These are phyloP conservation scores for Carabus problematicus DNA, from an alignment of 2,888 invertebrate species.

Conservation along the genomic window DNA sequence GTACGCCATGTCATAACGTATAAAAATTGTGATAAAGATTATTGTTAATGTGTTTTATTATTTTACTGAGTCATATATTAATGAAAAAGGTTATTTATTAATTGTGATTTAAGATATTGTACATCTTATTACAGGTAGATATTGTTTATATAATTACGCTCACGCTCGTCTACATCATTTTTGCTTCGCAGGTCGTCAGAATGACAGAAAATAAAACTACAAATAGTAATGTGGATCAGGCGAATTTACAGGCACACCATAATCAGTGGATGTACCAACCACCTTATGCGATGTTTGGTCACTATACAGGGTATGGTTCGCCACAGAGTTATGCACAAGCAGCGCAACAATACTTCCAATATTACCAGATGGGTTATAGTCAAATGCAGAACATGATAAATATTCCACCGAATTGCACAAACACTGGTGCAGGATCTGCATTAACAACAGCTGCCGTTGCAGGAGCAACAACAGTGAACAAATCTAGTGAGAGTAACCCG, in stretches of 20 bases:
- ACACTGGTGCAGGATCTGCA: slow-evolving; percentile 44
- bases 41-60: too few relatives aligned
- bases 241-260: slow-evolving; percentile 28
- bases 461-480: slow-evolving; percentile 47
- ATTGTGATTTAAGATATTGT: too few relatives aligned
- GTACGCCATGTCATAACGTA: too few relatives aligned
- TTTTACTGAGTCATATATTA: too few relatives aligned
- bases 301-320: slow-evolving; percentile 11
- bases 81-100: too few relatives aligned
- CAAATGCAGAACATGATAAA: slow-evolving; percentile 50
- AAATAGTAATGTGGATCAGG: slow-evolving; percentile 21
- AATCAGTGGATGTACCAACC: slow-evolving; percentile 34
- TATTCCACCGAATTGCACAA: slow-evolving; percentile 55
- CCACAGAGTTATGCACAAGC: slow-evolving; percentile 27
- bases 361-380: slow-evolving; percentile 58
- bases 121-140: too few relatives aligned
- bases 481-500: slow-evolving; percentile 48
- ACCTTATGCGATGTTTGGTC: slow-evolving; percentile 25
- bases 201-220: slow-evolving; percentile 40
- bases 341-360: slow-evolving; percentile 63
- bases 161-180: too few relatives aligned
- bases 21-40: too few relatives aligned
- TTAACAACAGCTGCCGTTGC: too few relatives aligned
- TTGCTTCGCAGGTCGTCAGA: background rate
- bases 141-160: too few relatives aligned